Percentiles rank a stretch among this genome's conserved stretches.
These are phyloP conservation scores for Philypnodon macrostomus DNA, from an alignment of 2,797 vertebrate species.

Conservation along the genomic window DNA sequence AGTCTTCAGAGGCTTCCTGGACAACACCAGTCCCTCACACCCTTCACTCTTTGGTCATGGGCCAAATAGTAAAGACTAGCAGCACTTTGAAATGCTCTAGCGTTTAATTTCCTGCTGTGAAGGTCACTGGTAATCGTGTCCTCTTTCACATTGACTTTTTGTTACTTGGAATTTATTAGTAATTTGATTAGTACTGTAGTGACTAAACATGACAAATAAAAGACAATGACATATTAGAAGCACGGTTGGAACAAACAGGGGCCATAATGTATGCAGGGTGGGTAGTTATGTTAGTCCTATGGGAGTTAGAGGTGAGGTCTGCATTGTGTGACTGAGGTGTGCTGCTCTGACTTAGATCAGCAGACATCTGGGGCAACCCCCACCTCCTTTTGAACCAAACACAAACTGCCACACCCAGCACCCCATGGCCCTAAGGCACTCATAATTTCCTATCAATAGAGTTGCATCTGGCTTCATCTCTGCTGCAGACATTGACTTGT, in stretches of 20 bases:
- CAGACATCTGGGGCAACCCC: conserved; percentile 47
- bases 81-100: conserved; percentile 31
- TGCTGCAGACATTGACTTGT: conserved; percentile 39
- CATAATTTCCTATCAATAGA: conserved; percentile 51
- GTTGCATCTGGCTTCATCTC: conserved; percentile 50
- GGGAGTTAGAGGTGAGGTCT: conserved; percentile 43
- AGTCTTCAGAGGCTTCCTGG: conserved; percentile 7
- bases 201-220: no score
- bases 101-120: conserved; percentile 40
- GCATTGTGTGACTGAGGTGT: conserved; percentile 45
- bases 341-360: conserved; percentile 29
- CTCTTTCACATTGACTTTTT: conserved; percentile 19
- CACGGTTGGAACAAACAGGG: conserved; percentile 12
- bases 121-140: conserved; percentile 39
- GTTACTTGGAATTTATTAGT: conserved; percentile 29
- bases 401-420: conserved; percentile 49
- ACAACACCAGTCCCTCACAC: background rate
- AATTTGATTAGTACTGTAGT: conserved; percentile 18
- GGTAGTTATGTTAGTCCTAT: conserved; percentile 42
- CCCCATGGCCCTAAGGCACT: conserved; percentile 50
- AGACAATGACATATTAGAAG: conserved; percentile 2
- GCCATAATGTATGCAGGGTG: conserved; percentile 29
- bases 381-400: conserved; percentile 35
- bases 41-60: conserved; percentile 22
- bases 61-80: conserved; percentile 15